phyloP scores from a whole-genome alignment of 2,888 invertebrate species.

The Caenorhabditis doughertyi region DNA sequence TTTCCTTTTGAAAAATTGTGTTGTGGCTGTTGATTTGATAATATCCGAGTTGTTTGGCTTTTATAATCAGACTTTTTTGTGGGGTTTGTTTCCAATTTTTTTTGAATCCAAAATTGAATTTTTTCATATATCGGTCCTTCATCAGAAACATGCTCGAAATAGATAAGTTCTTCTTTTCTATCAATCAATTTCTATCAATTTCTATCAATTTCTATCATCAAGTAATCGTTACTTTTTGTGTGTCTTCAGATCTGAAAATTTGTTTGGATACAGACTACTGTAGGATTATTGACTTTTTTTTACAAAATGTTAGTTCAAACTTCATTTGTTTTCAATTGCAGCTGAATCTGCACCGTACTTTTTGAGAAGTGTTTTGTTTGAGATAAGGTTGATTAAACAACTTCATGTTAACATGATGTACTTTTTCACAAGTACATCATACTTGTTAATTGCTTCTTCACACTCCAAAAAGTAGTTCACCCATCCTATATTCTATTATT shows the following conservation, averaged over 20 bases:
- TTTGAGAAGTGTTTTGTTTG: neutral
- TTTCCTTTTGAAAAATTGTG: no score
- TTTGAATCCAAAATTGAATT: no score
- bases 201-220: no score
- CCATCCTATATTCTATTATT: neutral
- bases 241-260: no score
- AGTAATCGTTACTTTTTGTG: no score
- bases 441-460: neutral
- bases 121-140: no score
- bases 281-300: neutral
- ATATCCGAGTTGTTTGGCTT: no score
- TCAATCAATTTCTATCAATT: no score
- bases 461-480: neutral
- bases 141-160: no score
- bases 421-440: neutral
- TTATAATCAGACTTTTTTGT: neutral
- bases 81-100: neutral
- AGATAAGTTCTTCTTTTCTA: no score
- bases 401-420: neutral
- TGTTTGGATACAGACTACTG: no score
- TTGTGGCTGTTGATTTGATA: slow-evolving; percentile 3
- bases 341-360: neutral
- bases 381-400: neutral
- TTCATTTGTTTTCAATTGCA: neutral
- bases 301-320: neutral